Conservation (phyloP, 2,113 vertebrate species). For the Marcusenius ussheri region DNA sequence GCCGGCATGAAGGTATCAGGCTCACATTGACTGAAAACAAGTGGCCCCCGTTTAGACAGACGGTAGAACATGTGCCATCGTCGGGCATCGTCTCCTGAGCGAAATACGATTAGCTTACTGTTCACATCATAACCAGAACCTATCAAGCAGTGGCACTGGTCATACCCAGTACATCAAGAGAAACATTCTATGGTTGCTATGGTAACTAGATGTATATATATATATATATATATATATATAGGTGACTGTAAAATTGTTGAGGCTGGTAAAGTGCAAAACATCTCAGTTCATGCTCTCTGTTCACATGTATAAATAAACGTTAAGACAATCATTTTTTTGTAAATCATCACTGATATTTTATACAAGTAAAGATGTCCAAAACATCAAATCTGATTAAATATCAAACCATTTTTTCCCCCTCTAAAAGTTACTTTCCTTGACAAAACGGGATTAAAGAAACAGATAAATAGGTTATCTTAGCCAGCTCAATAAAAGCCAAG, state of each 20-base stretch:
- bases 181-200: neutral
- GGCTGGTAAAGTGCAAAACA: neutral
- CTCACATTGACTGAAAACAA: neutral
- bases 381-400: neutral
- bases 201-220: neutral
- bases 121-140: neutral
- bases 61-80: neutral
- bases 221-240: too few species aligned
- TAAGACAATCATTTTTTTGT: neutral
- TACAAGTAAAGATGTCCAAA: neutral
- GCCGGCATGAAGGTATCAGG: neutral
- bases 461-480: neutral
- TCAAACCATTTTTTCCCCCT: neutral
- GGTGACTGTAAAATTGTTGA: neutral
- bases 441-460: neutral
- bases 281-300: neutral
- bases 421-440: neutral
- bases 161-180: neutral
- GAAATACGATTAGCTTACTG: neutral
- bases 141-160: neutral
- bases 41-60: neutral
- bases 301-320: neutral
- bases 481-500: conserved; percentile 6
- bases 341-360: neutral
- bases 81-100: neutral